These are phyloP conservation scores for Meleagris gallopavo DNA, from an alignment of 2,113 vertebrate genomes.

Conservation along the genomic window DNA sequence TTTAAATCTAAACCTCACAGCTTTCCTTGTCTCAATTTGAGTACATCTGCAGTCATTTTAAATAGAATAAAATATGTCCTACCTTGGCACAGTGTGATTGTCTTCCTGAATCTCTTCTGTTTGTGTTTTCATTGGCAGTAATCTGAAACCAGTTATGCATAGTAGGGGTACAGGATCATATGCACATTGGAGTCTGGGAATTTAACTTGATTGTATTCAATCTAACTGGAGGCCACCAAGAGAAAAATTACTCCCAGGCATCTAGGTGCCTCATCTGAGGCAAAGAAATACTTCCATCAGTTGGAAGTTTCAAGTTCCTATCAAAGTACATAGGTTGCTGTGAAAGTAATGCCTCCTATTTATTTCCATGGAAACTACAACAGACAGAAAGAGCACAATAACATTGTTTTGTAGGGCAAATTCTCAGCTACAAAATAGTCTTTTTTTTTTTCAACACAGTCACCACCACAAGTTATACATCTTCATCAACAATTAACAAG, in stretches of 20 bases:
- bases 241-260: neutral
- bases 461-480: neutral
- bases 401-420: neutral
- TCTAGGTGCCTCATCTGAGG: neutral
- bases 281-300: neutral
- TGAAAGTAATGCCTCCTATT: neutral
- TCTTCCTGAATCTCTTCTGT: neutral
- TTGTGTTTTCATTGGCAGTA: constrained; percentile 27
- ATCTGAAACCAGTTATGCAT: neutral
- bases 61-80: neutral
- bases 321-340: neutral
- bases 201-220: neutral
- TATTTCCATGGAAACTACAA: neutral
- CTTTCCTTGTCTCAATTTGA: neutral
- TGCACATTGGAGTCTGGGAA: neutral
- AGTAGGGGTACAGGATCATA: neutral
- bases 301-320: neutral
- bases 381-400: neutral
- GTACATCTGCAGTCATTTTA: neutral
- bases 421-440: neutral
- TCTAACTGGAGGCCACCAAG: neutral
- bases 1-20: neutral
- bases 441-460: neutral
- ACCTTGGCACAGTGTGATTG: neutral
- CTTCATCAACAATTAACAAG: neutral